Evolutionary conservation across 2,797 vertebrate species (phyloP).

Genomic region (Prionace glauca): DNA sequence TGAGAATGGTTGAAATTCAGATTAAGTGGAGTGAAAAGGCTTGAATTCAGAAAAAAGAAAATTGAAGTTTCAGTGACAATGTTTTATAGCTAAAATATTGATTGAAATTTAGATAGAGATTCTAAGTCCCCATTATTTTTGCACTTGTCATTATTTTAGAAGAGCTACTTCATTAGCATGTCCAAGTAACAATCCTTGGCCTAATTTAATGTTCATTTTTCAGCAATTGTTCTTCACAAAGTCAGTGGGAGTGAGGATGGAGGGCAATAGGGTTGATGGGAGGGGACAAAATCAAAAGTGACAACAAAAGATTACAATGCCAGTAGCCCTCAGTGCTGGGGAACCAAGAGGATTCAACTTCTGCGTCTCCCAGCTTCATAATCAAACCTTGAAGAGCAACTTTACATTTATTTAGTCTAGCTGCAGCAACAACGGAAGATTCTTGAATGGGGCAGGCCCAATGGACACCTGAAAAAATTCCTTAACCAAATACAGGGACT

Average conservation of each 20-base stretch:
- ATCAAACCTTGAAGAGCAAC: background rate
- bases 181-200: background rate
- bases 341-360: background rate
- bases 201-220: background rate
- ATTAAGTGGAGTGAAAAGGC: background rate
- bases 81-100: background rate
- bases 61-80: background rate
- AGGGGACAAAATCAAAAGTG: too few relatives aligned
- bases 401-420: background rate
- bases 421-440: background rate
- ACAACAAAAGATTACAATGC: background rate
- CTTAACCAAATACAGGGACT: background rate
- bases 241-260: background rate
- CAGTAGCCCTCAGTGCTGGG: background rate
- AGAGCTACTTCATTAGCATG: background rate
- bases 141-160: background rate
- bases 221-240: background rate
- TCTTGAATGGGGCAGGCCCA: too few relatives aligned
- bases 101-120: background rate
- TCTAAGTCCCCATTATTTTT: background rate
- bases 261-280: background rate
- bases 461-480: background rate
- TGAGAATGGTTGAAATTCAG: too few relatives aligned
- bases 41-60: background rate
- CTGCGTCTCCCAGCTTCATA: background rate